Conservation (phyloP, 2,113 vertebrate species). For the Thamnaconus septentrionalis region DNA sequence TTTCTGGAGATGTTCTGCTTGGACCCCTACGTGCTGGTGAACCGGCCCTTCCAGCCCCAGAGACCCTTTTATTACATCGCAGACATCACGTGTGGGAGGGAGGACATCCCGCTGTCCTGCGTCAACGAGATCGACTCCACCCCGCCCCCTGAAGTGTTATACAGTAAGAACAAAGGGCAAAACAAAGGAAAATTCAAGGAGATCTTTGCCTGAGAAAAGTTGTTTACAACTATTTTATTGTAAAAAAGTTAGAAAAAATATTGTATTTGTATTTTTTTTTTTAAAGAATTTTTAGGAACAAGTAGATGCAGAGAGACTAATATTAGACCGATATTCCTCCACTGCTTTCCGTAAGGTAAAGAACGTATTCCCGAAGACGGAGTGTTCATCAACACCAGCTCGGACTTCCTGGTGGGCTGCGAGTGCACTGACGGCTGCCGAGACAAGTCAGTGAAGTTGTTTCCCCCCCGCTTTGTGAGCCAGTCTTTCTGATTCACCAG, state of each 20-base stretch:
- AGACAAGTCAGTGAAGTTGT: constrained; percentile 85
- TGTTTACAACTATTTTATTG: neutral
- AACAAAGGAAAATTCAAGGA: neutral
- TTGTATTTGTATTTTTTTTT: neutral
- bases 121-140: constrained; percentile 96
- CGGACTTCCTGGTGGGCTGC: constrained; percentile 93
- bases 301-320: neutral
- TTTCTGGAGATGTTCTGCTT: constrained; percentile 98
- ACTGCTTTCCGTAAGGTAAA: constrained; percentile 64
- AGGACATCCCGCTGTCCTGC: constrained; percentile 93
- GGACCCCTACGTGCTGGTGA: constrained; percentile 95
- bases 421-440: constrained; percentile 93
- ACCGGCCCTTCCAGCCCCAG: constrained; percentile 92
- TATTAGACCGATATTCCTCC: neutral
- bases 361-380: constrained; percentile 93
- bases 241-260: no score
- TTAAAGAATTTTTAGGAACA: neutral
- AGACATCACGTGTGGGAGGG: constrained; percentile 89
- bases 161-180: constrained; percentile 79
- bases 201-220: neutral
- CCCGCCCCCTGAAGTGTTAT: constrained; percentile 88
- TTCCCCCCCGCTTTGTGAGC: neutral
- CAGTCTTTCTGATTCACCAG: neutral
- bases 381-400: constrained; percentile 91
- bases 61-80: constrained; percentile 92